Percentiles rank a stretch among this genome's conserved stretches.
phyloP scores from a whole-genome alignment of 92 coral and sea anemone genomes.

The Zoanthus sansibaricus region DNA sequence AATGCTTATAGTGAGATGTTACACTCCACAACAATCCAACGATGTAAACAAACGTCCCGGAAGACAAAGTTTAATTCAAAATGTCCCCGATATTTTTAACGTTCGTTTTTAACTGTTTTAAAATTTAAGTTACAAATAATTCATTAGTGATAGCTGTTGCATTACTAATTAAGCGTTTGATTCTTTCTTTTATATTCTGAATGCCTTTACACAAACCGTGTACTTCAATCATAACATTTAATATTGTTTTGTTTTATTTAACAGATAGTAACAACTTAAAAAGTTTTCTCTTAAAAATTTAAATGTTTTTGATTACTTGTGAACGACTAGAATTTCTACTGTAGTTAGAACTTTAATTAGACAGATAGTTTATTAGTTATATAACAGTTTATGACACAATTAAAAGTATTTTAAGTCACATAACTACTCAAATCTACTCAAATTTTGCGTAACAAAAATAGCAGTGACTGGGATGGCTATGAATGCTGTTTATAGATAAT shows the following conservation, averaged over 20 bases:
- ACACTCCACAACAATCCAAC: no score
- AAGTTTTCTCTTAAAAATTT: not conserved
- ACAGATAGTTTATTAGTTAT: no score
- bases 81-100: not conserved
- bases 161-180: not conserved
- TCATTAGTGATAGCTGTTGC: not conserved
- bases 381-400: no score
- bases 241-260: not conserved
- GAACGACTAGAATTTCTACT: no score
- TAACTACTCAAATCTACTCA: no score
- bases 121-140: not conserved
- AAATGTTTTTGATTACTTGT: not conserved
- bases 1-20: no score
- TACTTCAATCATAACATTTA: not conserved
- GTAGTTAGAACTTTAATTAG: no score
- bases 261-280: not conserved
- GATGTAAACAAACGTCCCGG: no score
- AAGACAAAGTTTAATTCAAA: not conserved
- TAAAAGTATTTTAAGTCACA: no score
- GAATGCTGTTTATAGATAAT: not conserved
- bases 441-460: no score
- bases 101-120: not conserved
- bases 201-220: no score
- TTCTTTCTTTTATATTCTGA: no score
- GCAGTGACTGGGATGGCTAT: not conserved